These are phyloP conservation scores for Isoperla grammatica DNA, from an alignment of 2,888 invertebrate genomes.

Conservation along the genomic window DNA sequence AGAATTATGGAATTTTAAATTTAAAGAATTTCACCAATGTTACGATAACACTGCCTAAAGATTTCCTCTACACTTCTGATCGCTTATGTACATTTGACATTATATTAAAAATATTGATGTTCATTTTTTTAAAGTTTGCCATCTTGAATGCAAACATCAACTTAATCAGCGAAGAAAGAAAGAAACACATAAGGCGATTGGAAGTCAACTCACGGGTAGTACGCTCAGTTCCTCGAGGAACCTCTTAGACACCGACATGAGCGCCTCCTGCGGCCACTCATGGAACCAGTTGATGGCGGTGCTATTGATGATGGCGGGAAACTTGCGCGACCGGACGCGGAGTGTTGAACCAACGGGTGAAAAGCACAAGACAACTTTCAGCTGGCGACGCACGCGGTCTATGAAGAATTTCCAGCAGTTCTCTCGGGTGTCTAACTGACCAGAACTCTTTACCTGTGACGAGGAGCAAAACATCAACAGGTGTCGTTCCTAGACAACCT, in stretches of 20 bases:
- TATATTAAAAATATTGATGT: too few relatives aligned
- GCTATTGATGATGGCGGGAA: conserved; percentile 92
- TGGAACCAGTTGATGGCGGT: conserved; percentile 98
- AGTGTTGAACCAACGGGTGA: conserved; percentile 94
- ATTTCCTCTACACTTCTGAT: too few relatives aligned
- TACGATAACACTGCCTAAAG: too few relatives aligned
- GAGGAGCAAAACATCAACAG: neutral
- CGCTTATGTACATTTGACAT: too few relatives aligned
- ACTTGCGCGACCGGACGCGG: conserved; percentile 86
- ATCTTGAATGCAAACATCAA: too few relatives aligned
- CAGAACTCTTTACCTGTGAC: conserved; percentile 69
- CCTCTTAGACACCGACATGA: conserved; percentile 86
- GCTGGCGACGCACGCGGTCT: conserved; percentile 83
- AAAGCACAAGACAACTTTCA: conserved; percentile 92
- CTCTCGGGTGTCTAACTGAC: conserved; percentile 85
- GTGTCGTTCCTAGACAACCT: too few relatives aligned
- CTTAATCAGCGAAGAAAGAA: too few relatives aligned
- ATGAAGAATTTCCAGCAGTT: conserved; percentile 98
- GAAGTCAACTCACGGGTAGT: conserved; percentile 61
- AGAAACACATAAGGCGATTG: too few relatives aligned
- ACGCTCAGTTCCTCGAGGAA: conserved; percentile 77
- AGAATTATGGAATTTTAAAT: too few relatives aligned
- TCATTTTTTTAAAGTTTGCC: too few relatives aligned
- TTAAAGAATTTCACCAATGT: too few relatives aligned
- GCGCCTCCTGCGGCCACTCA: conserved; percentile 96